These are phyloP conservation scores for Atta colombica DNA, from an alignment of 1,140 invertebrate genomes.

Conservation along the genomic window DNA sequence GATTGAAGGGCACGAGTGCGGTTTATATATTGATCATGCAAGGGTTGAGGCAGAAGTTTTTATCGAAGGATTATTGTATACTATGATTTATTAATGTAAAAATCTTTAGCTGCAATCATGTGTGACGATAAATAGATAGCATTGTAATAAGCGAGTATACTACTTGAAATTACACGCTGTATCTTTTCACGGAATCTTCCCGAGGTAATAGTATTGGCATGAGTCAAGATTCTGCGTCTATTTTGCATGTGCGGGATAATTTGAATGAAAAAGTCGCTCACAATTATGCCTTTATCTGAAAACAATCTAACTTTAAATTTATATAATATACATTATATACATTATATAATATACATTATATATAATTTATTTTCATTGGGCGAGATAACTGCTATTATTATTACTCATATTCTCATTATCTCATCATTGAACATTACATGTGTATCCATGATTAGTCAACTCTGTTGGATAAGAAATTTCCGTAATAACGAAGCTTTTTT, in stretches of 20 bases:
- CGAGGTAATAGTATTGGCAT: not conserved
- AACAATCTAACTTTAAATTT: not conserved
- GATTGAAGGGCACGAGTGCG: not conserved
- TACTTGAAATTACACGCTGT: conserved; percentile 16
- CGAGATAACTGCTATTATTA: not conserved
- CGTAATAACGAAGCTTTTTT: too few relatives aligned
- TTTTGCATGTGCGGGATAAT: not conserved
- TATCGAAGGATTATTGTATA: not conserved
- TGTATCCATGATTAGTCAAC: not conserved
- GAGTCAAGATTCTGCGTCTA: not conserved
- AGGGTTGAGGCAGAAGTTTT: conserved; percentile 4
- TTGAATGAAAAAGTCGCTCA: not conserved
- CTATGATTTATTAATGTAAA: conserved; percentile 42
- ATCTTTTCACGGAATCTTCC: conserved; percentile 22
- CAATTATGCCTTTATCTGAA: not conserved
- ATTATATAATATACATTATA: not conserved
- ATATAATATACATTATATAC: not conserved
- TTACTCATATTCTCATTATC: not conserved
- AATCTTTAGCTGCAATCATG: conserved; percentile 35
- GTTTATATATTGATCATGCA: not conserved
- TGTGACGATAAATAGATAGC: conserved; percentile 14
- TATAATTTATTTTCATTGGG: conserved; percentile 30
- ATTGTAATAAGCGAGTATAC: not conserved
- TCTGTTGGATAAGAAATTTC: not conserved
- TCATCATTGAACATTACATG: conserved; percentile 26